Evolutionary conservation across 2,797 vertebrate species (phyloP), one percentile per base, ranked within the genome.

Genomic region (Pipistrellus nathusii): DNA sequence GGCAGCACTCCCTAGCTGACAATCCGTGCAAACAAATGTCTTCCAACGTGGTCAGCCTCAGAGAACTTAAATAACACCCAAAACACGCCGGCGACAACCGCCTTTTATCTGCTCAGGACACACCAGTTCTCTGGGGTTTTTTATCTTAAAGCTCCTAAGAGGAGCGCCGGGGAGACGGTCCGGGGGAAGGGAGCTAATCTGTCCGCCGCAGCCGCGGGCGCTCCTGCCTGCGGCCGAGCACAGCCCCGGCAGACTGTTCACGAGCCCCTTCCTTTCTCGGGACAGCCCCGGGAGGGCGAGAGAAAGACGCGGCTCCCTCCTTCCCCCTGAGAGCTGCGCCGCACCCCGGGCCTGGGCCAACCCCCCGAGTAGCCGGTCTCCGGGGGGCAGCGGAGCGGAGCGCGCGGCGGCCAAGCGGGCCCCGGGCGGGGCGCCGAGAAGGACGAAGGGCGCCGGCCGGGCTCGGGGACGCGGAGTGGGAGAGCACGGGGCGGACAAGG

Each of bases 131-230:
- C 93, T 87, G 97, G 18, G 18, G 44, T 44, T 97, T 97, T 97
- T 98, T 99, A 99, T 99, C 99, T 97, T 59, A 82, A 86, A 90
- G 97, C 98, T 98, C 90, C 66, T 97, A 97, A 12, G 97, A 98
- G 15, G 97, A 98, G 32, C 87, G 96, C 98, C 98, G 0, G 96
- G 98, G 98, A 98, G 98, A 98, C 98, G 97, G 98, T 98, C 97
- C 93, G 98, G 95, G 98, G 95, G 64, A 46, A 97, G 94, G 90
- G 95, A 89, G 96, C 96, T 99, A 98, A 98, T 98, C 98, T 98
- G 97, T 69, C 90, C 96, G 97, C 97, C 96, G 83, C 97, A 97
- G 94, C 96, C 97, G 77, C 95, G 25, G 89, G 90, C 44, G 85
- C 85, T 95, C 73, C 94, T 85, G 93, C 95, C 2, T 92, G 88